phyloP scores from a whole-genome alignment of 2,113 vertebrate genomes.

The Apteryx mantelli region DNA sequence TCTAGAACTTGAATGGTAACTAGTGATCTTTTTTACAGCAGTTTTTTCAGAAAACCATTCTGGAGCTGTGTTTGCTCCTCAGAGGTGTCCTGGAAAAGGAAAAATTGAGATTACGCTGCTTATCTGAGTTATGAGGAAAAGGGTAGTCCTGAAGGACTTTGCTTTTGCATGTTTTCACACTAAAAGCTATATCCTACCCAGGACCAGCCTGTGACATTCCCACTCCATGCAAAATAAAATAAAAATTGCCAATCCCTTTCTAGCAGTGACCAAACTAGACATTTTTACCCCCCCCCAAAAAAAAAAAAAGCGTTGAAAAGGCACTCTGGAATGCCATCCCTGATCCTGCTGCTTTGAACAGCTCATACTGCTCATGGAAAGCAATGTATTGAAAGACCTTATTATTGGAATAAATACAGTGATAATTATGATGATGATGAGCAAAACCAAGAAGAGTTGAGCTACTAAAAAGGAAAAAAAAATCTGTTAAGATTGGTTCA shows the following conservation, averaged over 20 bases:
- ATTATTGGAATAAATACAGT: background rate
- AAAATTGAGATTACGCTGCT: fast-evolving
- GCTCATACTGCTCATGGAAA: background rate
- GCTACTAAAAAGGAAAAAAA: background rate
- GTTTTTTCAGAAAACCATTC: background rate
- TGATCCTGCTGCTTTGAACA: background rate
- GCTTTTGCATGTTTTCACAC: background rate
- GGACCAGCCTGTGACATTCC: background rate
- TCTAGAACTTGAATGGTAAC: background rate
- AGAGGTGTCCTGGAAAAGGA: background rate
- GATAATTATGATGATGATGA: background rate
- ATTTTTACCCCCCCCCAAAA: too few relatives aligned
- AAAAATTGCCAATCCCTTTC: background rate
- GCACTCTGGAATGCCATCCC: background rate
- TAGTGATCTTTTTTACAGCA: fast-evolving
- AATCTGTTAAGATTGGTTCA: background rate
- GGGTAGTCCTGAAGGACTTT: background rate
- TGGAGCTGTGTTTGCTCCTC: background rate
- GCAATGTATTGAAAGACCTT: background rate
- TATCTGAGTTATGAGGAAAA: background rate
- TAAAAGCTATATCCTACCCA: background rate
- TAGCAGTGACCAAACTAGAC: too few relatives aligned
- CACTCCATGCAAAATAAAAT: fast-evolving
- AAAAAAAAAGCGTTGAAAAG: background rate
- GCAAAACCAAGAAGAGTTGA: background rate